Percentiles rank a stretch among this genome's conserved stretches.
Evolutionary conservation across 2,888 invertebrate species (phyloP).

Genomic region (Euphydryas editha): DNA sequence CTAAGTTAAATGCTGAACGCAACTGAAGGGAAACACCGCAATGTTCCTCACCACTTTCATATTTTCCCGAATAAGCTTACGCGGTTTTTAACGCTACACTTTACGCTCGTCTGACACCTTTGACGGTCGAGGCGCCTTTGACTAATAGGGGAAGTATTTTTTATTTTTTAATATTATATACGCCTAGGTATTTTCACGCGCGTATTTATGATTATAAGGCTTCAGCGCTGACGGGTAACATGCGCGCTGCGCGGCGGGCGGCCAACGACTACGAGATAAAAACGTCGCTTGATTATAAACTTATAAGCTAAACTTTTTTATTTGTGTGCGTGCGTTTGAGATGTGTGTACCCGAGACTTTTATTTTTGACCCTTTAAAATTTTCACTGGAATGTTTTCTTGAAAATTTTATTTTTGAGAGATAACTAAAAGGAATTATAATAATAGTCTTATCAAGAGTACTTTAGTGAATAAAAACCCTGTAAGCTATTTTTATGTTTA

Average conservation of each 20-base stretch:
- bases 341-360: conserved; percentile 70
- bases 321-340: conserved; percentile 73
- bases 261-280: conserved; percentile 82
- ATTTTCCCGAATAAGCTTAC: conserved; percentile 69
- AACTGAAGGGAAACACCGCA: conserved; percentile 65
- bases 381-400: conserved; percentile 59
- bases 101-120: conserved; percentile 58
- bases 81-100: conserved; percentile 65
- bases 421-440: not conserved
- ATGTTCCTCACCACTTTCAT: conserved; percentile 78
- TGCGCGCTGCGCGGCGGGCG: conserved; percentile 76
- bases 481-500: not conserved
- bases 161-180: conserved; percentile 62
- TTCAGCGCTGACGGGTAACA: conserved; percentile 65
- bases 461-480: not conserved
- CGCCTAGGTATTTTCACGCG: conserved; percentile 67
- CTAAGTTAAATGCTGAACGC: conserved; percentile 65
- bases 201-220: conserved; percentile 58
- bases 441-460: not conserved
- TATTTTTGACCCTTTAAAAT: conserved; percentile 74
- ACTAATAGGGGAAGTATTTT: conserved; percentile 48
- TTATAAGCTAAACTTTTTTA: conserved; percentile 81
- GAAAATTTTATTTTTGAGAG: conserved; percentile 10
- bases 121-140: conserved; percentile 59
- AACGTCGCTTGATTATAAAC: conserved; percentile 83